Percentiles rank a stretch among this genome's conserved stretches.
phyloP scores from a whole-genome alignment of 2,888 invertebrate species.

The Thereva unica region DNA sequence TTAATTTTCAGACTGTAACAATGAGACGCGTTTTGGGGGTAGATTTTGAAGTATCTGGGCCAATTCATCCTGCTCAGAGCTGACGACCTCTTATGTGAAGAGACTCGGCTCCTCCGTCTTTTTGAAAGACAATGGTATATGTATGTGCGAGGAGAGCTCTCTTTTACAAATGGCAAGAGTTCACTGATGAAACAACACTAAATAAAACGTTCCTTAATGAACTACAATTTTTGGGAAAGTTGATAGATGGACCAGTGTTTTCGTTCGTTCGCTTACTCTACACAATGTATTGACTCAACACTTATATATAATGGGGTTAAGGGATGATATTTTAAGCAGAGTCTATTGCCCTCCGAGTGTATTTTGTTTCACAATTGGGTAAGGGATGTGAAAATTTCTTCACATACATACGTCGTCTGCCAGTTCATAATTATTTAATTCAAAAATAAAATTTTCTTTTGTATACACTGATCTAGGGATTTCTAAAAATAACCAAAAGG shows the following conservation, averaged over 20 bases:
- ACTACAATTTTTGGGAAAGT: constrained; percentile 15
- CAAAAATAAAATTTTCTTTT: too few species aligned
- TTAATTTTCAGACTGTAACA: constrained; percentile 23
- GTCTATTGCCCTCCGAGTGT: too few species aligned
- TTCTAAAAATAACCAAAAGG: too few species aligned
- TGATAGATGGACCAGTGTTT: constrained; percentile 20
- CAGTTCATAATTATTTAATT: too few species aligned
- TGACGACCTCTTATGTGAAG: constrained; percentile 31
- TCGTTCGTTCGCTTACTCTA: too few species aligned
- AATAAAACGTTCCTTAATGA: constrained; percentile 30
- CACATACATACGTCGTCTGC: too few species aligned
- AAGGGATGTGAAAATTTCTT: too few species aligned
- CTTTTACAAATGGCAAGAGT: constrained; percentile 11
- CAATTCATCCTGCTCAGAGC: constrained; percentile 19
- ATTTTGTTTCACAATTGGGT: too few species aligned
- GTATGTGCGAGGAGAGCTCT: neutral
- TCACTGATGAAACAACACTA: constrained; percentile 26
- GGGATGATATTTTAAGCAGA: too few species aligned
- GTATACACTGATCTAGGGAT: too few species aligned
- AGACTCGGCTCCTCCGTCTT: constrained; percentile 8
- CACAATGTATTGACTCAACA: too few species aligned
- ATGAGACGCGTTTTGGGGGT: constrained; percentile 15
- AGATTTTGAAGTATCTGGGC: constrained; percentile 21
- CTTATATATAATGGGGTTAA: too few species aligned
- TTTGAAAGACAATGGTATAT: constrained; percentile 11